Base-by-base conservation (phyloP, 1,140 invertebrate species). In the Hestina assimilis region DNA sequence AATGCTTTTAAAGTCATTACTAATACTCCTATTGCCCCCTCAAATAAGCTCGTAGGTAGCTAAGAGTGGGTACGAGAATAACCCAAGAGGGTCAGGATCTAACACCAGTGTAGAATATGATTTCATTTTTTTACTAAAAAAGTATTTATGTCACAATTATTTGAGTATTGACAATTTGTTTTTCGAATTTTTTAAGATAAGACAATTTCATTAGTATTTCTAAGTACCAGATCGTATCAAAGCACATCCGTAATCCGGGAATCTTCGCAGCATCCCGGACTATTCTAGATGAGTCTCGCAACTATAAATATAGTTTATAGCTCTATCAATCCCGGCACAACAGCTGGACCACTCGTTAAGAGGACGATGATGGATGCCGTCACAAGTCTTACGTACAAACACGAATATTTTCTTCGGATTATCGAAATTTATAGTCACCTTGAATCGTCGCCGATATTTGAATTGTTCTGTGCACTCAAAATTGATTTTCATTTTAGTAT, bases 251-350 rank as follows among this genome's bases (percentile, higher is more conserved):
- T 46, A 29, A 38, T 31, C 38, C 35, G 54, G 62, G 62, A 68
- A 67, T 38, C 33, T 38, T 19, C 33, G 33, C 69, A 65, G 62
- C 66, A 66, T 70, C 72, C 72, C 50, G 41, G 59, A 73, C 68
- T 77, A 72, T 77, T 76, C 75, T 66, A 57, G 60, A 69, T 60
- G n/a, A n/a, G 63, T 70, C 40, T 70, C 66, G 46, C 66, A 50
- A 61, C 79, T 78, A 83, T 83, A 81, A 79, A 81, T 83, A 81
- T 75, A 79, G 69, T 84, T 82, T 82, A 84, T 79, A 75, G 79
- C 66, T 72, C 75, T 71, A 84, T 84, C 81, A 84, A 82, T 84
- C 79, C 56, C 58, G 42, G 33, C 42, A 53, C 63, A 80, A 75
- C 81, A 84, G 81, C 81, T 82, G 81, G 67, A 51, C 57, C 54